Conservation (phyloP, 2,797 vertebrate genomes). For the Moxostoma hubbsi region DNA sequence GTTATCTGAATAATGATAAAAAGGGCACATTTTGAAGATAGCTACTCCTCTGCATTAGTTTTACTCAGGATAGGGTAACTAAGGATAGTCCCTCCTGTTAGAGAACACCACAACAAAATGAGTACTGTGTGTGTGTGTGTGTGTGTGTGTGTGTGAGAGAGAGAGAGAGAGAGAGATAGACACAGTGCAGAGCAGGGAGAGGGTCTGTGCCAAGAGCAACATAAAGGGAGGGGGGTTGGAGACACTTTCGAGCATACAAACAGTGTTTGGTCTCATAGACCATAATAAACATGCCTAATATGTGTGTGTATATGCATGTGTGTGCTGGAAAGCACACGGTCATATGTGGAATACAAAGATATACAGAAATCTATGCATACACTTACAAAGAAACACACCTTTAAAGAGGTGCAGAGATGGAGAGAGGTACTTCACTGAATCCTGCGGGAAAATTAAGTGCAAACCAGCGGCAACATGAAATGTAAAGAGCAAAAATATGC, state of each 20-base stretch:
- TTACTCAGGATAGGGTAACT: conserved; percentile 32
- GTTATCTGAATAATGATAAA: conserved; percentile 22
- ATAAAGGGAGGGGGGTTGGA: conserved; percentile 44
- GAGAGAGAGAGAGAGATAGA: conserved; percentile 8
- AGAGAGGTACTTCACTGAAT: not conserved
- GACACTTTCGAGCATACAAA: conserved; percentile 46
- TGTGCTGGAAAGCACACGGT: conserved; percentile 25
- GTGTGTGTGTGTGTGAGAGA: not conserved
- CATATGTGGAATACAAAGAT: not conserved
- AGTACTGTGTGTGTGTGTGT: conserved; percentile 42
- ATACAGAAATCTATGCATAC: conserved; percentile 4
- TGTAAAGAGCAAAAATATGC: not conserved
- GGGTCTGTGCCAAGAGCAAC: conserved; percentile 52
- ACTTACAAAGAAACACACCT: conserved; percentile 5
- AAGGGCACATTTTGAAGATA: conserved; percentile 11
- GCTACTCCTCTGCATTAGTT: conserved; percentile 1
- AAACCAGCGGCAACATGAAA: not conserved
- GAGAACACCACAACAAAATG: conserved; percentile 57
- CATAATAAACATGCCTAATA: conserved; percentile 41
- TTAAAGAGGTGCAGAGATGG: conserved; percentile 7
- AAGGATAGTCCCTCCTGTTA: conserved; percentile 50
- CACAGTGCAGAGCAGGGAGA: conserved; percentile 29
- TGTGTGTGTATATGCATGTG: conserved; percentile 27
- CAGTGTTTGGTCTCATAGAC: conserved; percentile 45
- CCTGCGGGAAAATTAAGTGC: not conserved